Evolutionary conservation across 2,888 invertebrate species (phyloP).

Genomic region (Chalcosyrphus nemorum): DNA sequence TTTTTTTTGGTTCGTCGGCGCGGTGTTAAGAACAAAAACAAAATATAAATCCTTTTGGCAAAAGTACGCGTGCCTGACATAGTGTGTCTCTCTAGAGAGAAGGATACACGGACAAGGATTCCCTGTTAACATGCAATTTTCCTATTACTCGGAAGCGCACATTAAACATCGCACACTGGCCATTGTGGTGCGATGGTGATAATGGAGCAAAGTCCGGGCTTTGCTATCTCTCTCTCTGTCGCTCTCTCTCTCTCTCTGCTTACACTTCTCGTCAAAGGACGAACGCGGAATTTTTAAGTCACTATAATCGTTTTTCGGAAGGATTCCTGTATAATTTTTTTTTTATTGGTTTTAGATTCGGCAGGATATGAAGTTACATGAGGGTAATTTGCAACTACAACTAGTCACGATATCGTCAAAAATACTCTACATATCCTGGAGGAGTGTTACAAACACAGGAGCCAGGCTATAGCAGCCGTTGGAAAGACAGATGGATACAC

Average conservation of each 20-base stretch:
- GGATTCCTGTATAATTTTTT: no score
- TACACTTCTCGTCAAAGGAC: conserved; percentile 42
- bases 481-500: conserved; percentile 35
- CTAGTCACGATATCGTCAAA: conserved; percentile 64
- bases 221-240: background rate
- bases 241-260: no score
- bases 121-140: conserved; percentile 68
- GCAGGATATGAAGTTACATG: conserved; percentile 59
- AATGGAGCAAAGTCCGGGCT: conserved; percentile 27
- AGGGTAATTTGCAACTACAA: conserved; percentile 58
- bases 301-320: conserved; percentile 31
- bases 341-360: conserved; percentile 38
- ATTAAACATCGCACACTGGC: conserved; percentile 58
- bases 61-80: conserved; percentile 31
- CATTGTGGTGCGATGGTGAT: conserved; percentile 29
- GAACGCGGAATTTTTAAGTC: conserved; percentile 59
- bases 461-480: background rate
- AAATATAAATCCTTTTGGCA: conserved; percentile 7
- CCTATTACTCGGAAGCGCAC: conserved; percentile 69
- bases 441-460: background rate
- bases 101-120: conserved; percentile 30
- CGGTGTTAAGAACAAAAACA: conserved; percentile 25
- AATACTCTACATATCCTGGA: conserved; percentile 18
- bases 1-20: conserved; percentile 51
- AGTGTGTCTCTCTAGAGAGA: background rate